Percentiles rank a stretch among this genome's conserved stretches.
Conservation (phyloP, 2,888 invertebrate species). For the Drosophila quinaria region DNA sequence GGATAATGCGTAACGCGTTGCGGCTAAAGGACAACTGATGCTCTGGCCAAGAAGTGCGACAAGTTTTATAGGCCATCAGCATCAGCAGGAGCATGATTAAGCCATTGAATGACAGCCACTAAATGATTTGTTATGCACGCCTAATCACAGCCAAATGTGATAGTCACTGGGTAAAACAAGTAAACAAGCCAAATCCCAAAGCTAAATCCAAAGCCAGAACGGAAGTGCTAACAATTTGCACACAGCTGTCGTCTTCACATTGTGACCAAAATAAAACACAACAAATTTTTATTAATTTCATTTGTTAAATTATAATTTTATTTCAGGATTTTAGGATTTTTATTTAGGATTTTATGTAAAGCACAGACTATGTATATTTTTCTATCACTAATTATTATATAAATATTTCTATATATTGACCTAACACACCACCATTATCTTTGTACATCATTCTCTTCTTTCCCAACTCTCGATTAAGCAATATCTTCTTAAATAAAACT, state of each 20-base stretch:
- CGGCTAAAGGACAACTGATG: slow-evolving; percentile 64
- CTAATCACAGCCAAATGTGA: slow-evolving; percentile 33
- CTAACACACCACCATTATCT: no score
- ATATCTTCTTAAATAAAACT: no score
- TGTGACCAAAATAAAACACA: slow-evolving; percentile 11
- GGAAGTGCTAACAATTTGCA: slow-evolving; percentile 72
- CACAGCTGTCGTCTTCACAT: slow-evolving; percentile 36
- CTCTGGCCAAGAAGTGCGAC: slow-evolving; percentile 25
- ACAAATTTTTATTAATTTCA: no score
- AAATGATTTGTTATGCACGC: slow-evolving; percentile 79
- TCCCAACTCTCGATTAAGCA: no score
- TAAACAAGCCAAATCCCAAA: slow-evolving; percentile 53
- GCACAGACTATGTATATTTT: no score
- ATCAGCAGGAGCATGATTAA: slow-evolving; percentile 55
- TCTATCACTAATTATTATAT: no score
- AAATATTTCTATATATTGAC: no score
- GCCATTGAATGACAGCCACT: slow-evolving; percentile 73
- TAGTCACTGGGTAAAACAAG: slow-evolving; percentile 23
- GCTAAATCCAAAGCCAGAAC: slow-evolving; percentile 68
- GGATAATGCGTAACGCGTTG: slow-evolving; percentile 44
- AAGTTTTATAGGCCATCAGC: slow-evolving; percentile 73
- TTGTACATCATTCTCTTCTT: no score
- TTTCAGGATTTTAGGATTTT: no score
- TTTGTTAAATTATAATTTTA: no score
- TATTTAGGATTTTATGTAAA: no score